Evolutionary conservation across 2,797 vertebrate genomes (phyloP), one percentile per base, ranked within the genome.

Genomic region (Rhadinocentrus ornatus): DNA sequence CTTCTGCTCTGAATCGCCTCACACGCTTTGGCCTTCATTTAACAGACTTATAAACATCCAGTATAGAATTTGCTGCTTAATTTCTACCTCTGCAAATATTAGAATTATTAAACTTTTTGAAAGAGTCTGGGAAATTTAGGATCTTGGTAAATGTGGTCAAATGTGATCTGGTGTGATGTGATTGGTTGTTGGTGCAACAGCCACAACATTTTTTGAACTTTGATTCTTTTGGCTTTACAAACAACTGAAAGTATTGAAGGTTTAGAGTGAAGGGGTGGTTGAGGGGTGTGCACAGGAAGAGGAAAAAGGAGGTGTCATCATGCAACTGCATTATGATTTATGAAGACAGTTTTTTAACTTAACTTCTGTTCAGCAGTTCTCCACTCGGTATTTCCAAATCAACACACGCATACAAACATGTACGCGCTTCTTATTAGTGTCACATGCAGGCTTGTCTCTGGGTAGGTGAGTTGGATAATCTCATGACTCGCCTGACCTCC

Each of bases 381-480:
- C 54, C 57, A 20, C 72, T 77, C 61, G 73, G 61, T 84, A 66
- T 84, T 77, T 85, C 64, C 71, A 72, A 67, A 77, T 75, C 55
- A 78, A 62, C 74, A 78, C 65, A 68, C 62, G 62, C 12, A 52
- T 9, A 66, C 48, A 66, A 64, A 69, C 56, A 52, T 24, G 54
- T 39, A 44, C 27, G 37, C 34, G 6, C 62, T 6, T 29, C 34
- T 34, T 34, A 34, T 34, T 34, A 34, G 8, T 34, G 34, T 34
- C 34, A 44, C 59, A 66, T 18, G 6, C 68, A 39, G 6, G 71
- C 81, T 84, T 81, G 82, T 93, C 87, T 88, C 83, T 2, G 80
- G 80, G 84, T 89, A 92, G 91, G 90, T 94, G 90, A 93, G 88
- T 87, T 80, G 73, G 84, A 93, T 93, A 92, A 93, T 94, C 92